Percentiles rank a stretch among this genome's conserved stretches.
phyloP scores from a whole-genome alignment of 1,140 invertebrate genomes.

The Orchestia grillus region DNA sequence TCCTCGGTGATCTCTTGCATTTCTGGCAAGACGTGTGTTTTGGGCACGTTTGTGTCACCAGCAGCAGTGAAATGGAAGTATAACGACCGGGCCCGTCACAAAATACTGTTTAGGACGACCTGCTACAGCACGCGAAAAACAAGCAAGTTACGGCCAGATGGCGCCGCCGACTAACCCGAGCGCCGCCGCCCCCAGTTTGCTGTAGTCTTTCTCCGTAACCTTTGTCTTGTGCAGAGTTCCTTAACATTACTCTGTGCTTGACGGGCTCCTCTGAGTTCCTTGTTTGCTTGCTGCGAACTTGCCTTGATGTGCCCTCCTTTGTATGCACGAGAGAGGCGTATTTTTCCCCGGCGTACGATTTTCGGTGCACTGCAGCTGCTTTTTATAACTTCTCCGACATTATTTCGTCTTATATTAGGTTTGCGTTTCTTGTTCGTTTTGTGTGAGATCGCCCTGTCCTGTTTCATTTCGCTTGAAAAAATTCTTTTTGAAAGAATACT shows the following conservation, averaged over 20 bases:
- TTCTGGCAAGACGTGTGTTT: constrained; percentile 55
- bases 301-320: constrained; percentile 25
- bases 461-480: not conserved
- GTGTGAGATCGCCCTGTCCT: not conserved
- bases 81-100: constrained; percentile 48
- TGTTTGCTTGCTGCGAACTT: constrained; percentile 22
- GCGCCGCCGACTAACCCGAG: not conserved
- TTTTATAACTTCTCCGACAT: not conserved
- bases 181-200: not conserved
- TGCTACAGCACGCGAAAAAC: constrained; percentile 32
- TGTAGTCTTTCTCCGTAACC: not conserved
- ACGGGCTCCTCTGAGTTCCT: not conserved
- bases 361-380: not conserved
- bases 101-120: constrained; percentile 44
- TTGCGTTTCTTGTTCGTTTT: not conserved
- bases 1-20: constrained; percentile 38
- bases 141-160: constrained; percentile 38
- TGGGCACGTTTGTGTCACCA: constrained; percentile 55
- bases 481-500: not conserved
- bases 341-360: not conserved
- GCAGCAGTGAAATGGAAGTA: constrained; percentile 53
- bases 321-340: not conserved
- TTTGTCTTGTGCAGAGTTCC: not conserved
- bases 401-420: not conserved
- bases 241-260: not conserved